Percentiles rank a stretch among this genome's conserved stretches.
phyloP scores from a whole-genome alignment of 2,113 vertebrate species.

The Lophotis ruficrista region DNA sequence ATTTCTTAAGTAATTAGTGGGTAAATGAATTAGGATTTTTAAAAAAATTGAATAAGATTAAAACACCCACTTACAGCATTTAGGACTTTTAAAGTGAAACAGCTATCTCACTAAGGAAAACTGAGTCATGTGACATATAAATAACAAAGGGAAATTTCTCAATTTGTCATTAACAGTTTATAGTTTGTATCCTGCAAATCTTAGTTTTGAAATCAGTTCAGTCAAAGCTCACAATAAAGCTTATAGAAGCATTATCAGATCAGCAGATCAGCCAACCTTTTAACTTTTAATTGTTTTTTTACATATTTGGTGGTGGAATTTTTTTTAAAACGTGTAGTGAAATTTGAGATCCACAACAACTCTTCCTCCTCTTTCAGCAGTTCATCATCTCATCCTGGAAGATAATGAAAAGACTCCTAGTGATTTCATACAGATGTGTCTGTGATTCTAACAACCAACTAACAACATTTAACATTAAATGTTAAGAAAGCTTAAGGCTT shows the following conservation, averaged over 20 bases:
- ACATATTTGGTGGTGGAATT: not conserved
- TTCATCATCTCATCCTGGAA: slow-evolving; percentile 21
- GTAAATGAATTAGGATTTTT: slow-evolving; percentile 67
- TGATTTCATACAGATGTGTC: not conserved
- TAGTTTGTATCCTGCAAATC: not conserved
- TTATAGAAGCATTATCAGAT: not conserved
- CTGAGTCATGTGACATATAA: slow-evolving; percentile 45
- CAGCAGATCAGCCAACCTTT: not conserved
- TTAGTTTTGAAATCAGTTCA: not conserved
- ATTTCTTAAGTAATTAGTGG: slow-evolving; percentile 71
- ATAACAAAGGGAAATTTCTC: slow-evolving; percentile 58
- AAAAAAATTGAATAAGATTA: slow-evolving; percentile 57
- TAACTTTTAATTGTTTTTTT: not conserved
- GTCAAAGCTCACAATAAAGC: not conserved
- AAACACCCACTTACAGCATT: slow-evolving; percentile 42
- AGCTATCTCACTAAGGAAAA: slow-evolving; percentile 57
- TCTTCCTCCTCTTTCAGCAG: slow-evolving; percentile 38
- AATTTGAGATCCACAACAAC: slow-evolving; percentile 22
- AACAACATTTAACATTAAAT: not conserved
- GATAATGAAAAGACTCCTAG: slow-evolving; percentile 17
- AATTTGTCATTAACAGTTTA: slow-evolving; percentile 59
- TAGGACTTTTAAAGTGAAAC: slow-evolving; percentile 66
- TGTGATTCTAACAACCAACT: not conserved
- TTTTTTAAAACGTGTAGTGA: not conserved
- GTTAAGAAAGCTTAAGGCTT: not conserved